Conservation (phyloP, 2,888 invertebrate genomes). For the Dryomyza anilis region DNA sequence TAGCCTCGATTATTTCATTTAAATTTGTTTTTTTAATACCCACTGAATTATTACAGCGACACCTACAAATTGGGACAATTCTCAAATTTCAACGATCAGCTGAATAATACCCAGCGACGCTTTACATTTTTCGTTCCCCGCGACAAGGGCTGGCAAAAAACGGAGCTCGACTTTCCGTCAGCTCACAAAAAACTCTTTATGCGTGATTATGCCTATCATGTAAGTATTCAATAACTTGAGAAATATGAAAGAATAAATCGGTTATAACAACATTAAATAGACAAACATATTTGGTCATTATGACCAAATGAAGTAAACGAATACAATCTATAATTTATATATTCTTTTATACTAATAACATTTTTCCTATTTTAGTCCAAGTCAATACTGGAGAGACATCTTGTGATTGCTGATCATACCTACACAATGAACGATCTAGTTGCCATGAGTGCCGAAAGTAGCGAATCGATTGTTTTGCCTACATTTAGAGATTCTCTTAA, state of each 20-base stretch:
- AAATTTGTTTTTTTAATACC: not conserved
- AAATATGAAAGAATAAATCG: no score
- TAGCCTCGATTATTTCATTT: no score
- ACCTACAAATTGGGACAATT: constrained; percentile 78
- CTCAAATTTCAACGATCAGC: constrained; percentile 77
- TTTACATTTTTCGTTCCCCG: constrained; percentile 93
- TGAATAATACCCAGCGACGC: constrained; percentile 76
- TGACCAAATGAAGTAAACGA: no score
- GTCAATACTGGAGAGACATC: constrained; percentile 85
- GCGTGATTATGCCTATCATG: constrained; percentile 80
- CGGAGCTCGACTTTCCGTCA: constrained; percentile 76
- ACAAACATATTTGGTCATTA: no score
- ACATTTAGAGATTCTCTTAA: constrained; percentile 75
- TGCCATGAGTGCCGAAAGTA: constrained; percentile 54
- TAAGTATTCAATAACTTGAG: constrained; percentile 60
- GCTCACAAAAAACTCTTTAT: constrained; percentile 84
- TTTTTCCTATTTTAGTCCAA: constrained; percentile 67
- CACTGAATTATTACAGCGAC: constrained; percentile 64
- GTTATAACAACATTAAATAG: no score
- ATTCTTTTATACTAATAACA: no score
- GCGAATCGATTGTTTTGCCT: constrained; percentile 72
- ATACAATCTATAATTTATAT: no score
- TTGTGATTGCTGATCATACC: constrained; percentile 78
- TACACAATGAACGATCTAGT: constrained; percentile 80
- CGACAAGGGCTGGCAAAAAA: constrained; percentile 86